Conservation (phyloP, 2,113 vertebrate genomes). For the Larimichthys crocea region DNA sequence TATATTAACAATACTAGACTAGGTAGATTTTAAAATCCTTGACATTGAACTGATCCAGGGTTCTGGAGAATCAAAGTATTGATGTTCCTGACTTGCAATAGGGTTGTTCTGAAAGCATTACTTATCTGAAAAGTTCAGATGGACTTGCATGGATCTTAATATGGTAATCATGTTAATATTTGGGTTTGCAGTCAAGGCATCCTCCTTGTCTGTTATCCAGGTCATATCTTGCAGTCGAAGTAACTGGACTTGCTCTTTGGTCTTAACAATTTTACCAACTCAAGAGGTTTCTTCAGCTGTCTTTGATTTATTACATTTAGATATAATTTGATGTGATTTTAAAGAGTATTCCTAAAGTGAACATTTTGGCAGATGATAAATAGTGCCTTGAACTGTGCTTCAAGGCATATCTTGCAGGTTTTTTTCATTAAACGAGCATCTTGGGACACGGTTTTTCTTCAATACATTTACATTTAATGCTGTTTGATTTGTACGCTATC, state of each 20-base stretch:
- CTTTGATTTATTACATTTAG: conserved; percentile 43
- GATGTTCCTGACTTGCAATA: not conserved
- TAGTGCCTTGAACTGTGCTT: conserved; percentile 53
- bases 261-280: not conserved
- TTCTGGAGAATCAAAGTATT: not conserved
- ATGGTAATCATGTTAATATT: not conserved
- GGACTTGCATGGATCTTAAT: not conserved
- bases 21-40: too few relatives aligned
- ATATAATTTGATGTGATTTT: conserved; percentile 56
- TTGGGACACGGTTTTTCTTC: conserved; percentile 27
- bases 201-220: not conserved
- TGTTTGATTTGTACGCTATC: conserved; percentile 49
- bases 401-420: conserved; percentile 49
- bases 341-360: conserved; percentile 47
- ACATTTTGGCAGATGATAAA: conserved; percentile 47
- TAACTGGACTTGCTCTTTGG: conserved; percentile 20
- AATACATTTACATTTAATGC: conserved; percentile 51
- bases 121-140: not conserved
- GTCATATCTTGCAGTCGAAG: conserved; percentile 8
- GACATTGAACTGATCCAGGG: not conserved
- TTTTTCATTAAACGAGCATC: conserved; percentile 60
- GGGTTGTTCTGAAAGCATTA: not conserved
- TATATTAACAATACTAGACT: too few relatives aligned
- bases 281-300: not conserved
- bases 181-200: not conserved